Percentiles rank a stretch among this genome's conserved stretches.
Evolutionary conservation across 2,113 vertebrate species (phyloP).

Genomic region (Emydocephalus ijimae): DNA sequence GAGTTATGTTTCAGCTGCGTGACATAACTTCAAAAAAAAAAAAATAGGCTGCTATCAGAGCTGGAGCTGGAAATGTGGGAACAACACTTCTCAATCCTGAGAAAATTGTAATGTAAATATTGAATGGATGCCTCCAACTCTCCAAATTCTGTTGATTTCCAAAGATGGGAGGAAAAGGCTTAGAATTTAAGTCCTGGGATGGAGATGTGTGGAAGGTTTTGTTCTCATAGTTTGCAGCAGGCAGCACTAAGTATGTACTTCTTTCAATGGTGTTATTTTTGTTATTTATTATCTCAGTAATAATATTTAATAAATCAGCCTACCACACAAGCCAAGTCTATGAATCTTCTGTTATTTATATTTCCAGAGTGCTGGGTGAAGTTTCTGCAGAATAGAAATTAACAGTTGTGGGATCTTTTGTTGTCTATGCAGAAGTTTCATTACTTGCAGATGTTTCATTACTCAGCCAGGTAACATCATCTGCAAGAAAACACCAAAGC

Average conservation of each 20-base stretch:
- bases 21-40: not conserved
- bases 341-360: not conserved
- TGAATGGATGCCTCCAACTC: not conserved
- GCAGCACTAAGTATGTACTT: not conserved
- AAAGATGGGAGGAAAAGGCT: not conserved
- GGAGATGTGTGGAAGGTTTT: not conserved
- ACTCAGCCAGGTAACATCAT: not conserved
- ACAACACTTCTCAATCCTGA: not conserved
- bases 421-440: not conserved
- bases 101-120: not conserved
- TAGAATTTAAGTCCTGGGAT: not conserved
- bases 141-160: not conserved
- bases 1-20: not conserved
- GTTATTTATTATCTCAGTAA: not conserved
- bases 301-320: not conserved
- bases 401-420: not conserved
- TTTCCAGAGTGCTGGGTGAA: not conserved
- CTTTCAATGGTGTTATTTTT: not conserved
- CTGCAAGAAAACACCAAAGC: not conserved
- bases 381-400: not conserved
- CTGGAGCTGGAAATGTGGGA: not conserved
- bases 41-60: not conserved
- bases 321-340: not conserved
- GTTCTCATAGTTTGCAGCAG: not conserved
- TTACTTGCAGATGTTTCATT: not conserved